phyloP scores from a whole-genome alignment of 2,113 vertebrate genomes.

The Gymnocephalus cernua region DNA sequence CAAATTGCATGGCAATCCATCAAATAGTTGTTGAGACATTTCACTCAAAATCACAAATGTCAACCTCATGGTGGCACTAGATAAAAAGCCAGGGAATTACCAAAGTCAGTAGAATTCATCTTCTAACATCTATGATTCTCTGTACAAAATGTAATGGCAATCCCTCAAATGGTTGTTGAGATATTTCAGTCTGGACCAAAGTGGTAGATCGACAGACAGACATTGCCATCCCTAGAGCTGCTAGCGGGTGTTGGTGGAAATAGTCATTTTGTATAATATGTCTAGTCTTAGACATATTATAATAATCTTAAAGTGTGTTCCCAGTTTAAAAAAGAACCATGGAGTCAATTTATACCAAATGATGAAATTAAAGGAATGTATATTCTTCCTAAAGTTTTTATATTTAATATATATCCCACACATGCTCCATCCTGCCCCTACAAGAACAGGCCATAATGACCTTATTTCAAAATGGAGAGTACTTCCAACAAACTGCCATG shows the following conservation, averaged over 20 bases:
- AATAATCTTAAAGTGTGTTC: neutral
- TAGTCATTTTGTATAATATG: neutral
- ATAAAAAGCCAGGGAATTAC: no score
- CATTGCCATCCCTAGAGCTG: neutral
- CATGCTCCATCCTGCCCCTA: constrained; percentile 24
- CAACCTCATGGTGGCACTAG: no score
- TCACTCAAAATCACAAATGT: no score
- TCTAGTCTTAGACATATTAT: neutral
- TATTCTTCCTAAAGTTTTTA: constrained; percentile 5
- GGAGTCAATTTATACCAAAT: no score
- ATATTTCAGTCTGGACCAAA: no score
- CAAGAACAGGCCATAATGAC: constrained; percentile 47
- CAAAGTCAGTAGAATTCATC: no score
- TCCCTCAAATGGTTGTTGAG: no score
- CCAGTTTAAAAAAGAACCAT: neutral
- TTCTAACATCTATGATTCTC: no score
- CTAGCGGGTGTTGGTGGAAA: neutral
- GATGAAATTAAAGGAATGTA: neutral
- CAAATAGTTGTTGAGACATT: no score
- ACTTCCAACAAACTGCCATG: constrained; percentile 70
- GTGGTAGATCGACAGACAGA: no score
- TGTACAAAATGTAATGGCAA: neutral
- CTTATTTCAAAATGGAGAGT: constrained; percentile 64
- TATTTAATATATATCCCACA: neutral
- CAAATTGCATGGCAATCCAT: no score